These are phyloP conservation scores for Dufourea novaeangliae DNA, from an alignment of 1,140 invertebrate genomes.

Conservation along the genomic window DNA sequence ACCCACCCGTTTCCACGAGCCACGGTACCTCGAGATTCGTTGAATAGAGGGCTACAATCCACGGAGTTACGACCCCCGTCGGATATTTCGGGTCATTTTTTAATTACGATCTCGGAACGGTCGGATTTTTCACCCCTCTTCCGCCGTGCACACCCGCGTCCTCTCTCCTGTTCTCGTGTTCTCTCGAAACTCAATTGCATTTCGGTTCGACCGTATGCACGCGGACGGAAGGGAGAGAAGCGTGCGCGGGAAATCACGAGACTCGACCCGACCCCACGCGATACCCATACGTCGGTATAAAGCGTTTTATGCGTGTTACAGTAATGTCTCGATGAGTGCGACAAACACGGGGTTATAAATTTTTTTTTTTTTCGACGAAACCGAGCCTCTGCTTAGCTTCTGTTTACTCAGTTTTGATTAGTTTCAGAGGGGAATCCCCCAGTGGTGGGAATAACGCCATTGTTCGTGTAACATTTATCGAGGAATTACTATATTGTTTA, in stretches of 20 bases:
- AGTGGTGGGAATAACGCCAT: no score
- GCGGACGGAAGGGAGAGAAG: background rate
- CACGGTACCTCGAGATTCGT: conserved; percentile 19
- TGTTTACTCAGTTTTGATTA: no score
- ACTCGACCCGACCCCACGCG: conserved; percentile 27
- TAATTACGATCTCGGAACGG: conserved; percentile 27
- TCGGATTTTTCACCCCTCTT: background rate
- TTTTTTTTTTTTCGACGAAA: no score
- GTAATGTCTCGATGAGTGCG: no score
- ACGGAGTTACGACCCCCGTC: conserved; percentile 2
- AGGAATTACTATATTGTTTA: no score
- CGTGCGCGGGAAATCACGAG: conserved; percentile 20
- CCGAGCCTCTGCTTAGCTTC: no score
- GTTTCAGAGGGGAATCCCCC: no score
- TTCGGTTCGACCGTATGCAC: background rate
- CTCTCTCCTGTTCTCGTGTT: no score
- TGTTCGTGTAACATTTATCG: no score
- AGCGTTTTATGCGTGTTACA: conserved; percentile 75
- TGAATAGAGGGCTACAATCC: conserved; percentile 15
- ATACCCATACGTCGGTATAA: conserved; percentile 54
- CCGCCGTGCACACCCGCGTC: background rate
- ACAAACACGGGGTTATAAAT: no score
- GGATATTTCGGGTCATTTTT: conserved; percentile 43
- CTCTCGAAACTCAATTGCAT: background rate
- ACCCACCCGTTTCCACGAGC: background rate